These are phyloP conservation scores for Solea solea DNA, from an alignment of 2,113 vertebrate genomes.

Conservation along the genomic window DNA sequence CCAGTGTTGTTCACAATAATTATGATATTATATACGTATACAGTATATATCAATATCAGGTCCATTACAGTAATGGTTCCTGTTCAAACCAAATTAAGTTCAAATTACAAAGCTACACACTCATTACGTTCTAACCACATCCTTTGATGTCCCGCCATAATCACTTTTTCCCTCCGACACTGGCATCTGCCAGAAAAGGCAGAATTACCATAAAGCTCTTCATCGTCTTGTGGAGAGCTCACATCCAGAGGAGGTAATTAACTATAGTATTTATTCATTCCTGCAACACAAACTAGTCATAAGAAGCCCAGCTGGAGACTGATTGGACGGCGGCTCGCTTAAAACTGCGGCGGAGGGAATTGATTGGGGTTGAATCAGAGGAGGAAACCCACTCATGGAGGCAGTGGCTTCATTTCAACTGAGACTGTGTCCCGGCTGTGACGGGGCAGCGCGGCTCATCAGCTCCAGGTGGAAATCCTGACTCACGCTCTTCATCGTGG, in stretches of 20 bases:
- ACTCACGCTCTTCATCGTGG: slow-evolving; percentile 7
- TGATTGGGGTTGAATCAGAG: slow-evolving; percentile 27
- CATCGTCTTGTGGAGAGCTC: slow-evolving; percentile 15
- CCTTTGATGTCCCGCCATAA: neutral
- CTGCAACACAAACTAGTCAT: slow-evolving; percentile 20
- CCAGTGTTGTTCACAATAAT: no score
- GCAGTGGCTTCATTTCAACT: neutral
- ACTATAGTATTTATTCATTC: slow-evolving; percentile 5
- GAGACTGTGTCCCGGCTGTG: neutral
- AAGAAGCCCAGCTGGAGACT: slow-evolving; percentile 42
- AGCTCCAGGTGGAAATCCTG: neutral
- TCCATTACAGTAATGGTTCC: no score
- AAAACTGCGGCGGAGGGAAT: slow-evolving; percentile 12
- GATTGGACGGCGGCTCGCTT: slow-evolving; percentile 34
- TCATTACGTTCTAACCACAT: neutral
- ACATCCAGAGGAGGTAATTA: neutral
- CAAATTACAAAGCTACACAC: neutral
- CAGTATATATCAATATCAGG: no score
- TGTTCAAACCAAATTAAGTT: neutral
- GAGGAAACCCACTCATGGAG: neutral
- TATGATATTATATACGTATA: no score
- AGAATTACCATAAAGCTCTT: neutral
- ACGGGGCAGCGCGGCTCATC: neutral
- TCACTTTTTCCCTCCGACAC: neutral
- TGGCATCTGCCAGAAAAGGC: neutral